phyloP scores from a whole-genome alignment of 2,113 vertebrate genomes.

The Amazona guildingii region DNA sequence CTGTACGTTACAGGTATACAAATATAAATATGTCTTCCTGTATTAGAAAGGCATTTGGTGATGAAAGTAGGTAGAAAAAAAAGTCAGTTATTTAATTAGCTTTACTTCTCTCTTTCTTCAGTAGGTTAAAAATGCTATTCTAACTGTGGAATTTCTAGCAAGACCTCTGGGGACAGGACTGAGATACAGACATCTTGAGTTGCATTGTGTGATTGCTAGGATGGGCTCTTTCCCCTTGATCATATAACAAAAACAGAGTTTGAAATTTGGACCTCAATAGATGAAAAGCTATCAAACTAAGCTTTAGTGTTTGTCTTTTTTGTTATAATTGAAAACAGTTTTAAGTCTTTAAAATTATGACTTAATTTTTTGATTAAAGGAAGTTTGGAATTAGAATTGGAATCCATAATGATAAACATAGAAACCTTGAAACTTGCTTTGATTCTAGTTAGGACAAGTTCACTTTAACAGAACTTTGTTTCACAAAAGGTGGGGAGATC shows the following conservation, averaged over 20 bases:
- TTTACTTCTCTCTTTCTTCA: neutral
- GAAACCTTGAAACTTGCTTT: neutral
- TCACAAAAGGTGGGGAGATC: neutral
- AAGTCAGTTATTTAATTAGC: neutral
- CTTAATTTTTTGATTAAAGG: neutral
- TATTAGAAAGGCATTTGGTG: neutral
- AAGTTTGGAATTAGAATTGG: neutral
- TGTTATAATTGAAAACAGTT: neutral
- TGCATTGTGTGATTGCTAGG: neutral
- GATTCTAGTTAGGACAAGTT: neutral
- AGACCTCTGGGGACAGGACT: neutral
- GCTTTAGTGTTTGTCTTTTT: neutral
- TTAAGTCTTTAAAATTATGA: neutral
- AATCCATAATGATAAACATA: neutral
- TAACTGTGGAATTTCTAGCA: neutral
- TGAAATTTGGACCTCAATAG: neutral
- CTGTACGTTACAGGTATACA: slow-evolving; percentile 92
- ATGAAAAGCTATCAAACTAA: neutral
- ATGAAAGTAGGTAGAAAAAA: neutral
- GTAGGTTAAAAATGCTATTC: neutral
- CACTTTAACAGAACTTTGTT: neutral
- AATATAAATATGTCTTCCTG: neutral
- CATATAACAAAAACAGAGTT: neutral
- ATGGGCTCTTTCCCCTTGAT: neutral
- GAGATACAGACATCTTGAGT: neutral